Base-by-base conservation (phyloP, 2,113 vertebrate genomes). In the Salvelinus namaycush region DNA sequence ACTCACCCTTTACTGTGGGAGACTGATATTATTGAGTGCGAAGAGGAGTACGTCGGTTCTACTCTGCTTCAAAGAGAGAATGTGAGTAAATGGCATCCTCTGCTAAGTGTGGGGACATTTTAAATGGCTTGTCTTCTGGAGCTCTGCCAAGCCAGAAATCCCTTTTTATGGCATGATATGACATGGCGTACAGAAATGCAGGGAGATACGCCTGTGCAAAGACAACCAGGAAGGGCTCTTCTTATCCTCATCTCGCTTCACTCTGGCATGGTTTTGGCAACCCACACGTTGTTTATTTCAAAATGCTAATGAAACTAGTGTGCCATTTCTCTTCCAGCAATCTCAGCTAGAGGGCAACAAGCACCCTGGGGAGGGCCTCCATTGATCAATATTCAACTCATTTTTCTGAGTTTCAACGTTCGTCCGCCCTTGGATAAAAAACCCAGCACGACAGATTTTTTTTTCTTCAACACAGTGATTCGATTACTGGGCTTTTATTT, bases 11-110 rank as follows among this genome's bases (percentile, higher is more conserved):
- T 82, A 84, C 81, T 72, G 39, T 20, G 67, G 77, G 78, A 67
- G 76, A 80, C 76, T 80, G 83, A 87, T 86, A 88, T 72, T 80
- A 89, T 85, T 74, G 70, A 68, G 80, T 75, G 77, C 67, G 80
- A 79, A 74, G 72, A 83, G 70, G 75, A 77, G 72, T 72, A 79
- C 60, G 76, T 79, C 51, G 70, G 75, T 86, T 74, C 70, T 18
- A 75, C 14, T 65, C 54, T 48, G 9, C 51, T 73, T 74, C 59
- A 48, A 79, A 81, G 67, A 65, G 68, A 72, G 73, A 80, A 73
- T 64, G 11, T 34, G 68, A 78, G 70, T 77, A 73, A 82, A 79
- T 73, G 70, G 51, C 71, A 57, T 84, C 73, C 26, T 83, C 31
- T 34, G 60, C 57, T 72, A 72, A 81, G 68, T 75, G 14, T 67